phyloP scores from a whole-genome alignment of 1,140 invertebrate genomes.

The Saxidomus purpurata region DNA sequence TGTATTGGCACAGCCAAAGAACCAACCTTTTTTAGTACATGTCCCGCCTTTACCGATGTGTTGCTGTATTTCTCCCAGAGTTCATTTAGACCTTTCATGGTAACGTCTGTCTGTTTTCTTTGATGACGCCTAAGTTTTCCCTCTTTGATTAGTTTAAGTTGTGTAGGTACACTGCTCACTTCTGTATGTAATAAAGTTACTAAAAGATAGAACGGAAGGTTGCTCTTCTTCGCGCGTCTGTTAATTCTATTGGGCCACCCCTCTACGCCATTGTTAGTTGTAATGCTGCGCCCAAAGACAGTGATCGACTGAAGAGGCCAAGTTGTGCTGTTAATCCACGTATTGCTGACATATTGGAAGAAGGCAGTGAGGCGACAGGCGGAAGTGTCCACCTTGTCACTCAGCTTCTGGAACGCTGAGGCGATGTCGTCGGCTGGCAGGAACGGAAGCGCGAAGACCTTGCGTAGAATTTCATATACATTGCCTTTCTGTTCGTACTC shows the following conservation, averaged over 20 bases:
- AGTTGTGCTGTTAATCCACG: neutral
- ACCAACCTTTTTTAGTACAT: too few relatives aligned
- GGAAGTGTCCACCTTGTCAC: neutral
- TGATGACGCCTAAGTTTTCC: neutral
- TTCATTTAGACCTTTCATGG: neutral
- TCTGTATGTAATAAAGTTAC: neutral
- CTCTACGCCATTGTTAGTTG: neutral
- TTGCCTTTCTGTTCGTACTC: neutral
- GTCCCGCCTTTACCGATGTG: too few relatives aligned
- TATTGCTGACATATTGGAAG: neutral
- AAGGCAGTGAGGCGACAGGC: neutral
- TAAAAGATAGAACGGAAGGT: neutral
- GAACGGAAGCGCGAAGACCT: neutral
- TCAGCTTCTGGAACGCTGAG: neutral
- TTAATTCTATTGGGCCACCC: neutral
- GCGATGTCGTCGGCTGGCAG: neutral
- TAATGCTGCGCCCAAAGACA: neutral
- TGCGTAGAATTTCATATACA: neutral
- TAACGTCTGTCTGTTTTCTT: neutral
- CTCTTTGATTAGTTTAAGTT: neutral
- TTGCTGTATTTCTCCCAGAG: neutral
- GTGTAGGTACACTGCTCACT: neutral
- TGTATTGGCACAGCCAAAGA: too few relatives aligned
- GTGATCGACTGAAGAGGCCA: neutral
- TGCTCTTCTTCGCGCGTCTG: neutral